A percentile compares a stretch with the other conserved stretches of the same genome.
phyloP scores from a whole-genome alignment of 2,888 invertebrate species.

The Drosophila anomalata region DNA sequence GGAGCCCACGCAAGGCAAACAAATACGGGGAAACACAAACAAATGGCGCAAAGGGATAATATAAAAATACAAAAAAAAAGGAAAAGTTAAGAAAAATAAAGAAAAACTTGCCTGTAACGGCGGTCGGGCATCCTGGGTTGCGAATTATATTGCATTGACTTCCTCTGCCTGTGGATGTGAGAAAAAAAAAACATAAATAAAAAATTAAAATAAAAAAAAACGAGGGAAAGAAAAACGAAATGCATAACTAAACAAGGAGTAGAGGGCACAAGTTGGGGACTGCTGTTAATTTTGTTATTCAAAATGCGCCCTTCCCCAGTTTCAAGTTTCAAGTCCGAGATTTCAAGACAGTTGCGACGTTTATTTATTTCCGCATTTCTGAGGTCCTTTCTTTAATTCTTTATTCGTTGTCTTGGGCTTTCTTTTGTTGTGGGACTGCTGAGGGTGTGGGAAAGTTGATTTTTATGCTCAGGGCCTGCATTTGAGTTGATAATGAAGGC shows the following conservation, averaged over 20 bases:
- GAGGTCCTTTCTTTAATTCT: conserved; percentile 56
- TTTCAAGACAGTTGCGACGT: conserved; percentile 71
- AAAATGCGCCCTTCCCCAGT: conserved; percentile 71
- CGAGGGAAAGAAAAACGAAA: conserved; percentile 42
- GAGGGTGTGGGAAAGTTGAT: conserved; percentile 53
- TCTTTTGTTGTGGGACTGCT: conserved; percentile 61
- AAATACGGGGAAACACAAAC: conserved; percentile 40
- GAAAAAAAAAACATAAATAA: conserved; percentile 50
- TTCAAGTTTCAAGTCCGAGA: conserved; percentile 46
- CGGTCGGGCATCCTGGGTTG: conserved; percentile 36
- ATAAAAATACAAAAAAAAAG: conserved; percentile 17
- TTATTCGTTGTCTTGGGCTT: conserved; percentile 48
- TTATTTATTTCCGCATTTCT: conserved; percentile 83
- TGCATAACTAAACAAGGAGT: conserved; percentile 66
- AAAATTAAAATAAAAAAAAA: conserved; percentile 56
- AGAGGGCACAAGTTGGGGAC: conserved; percentile 20
- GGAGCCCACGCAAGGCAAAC: conserved; percentile 52
- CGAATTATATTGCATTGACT: conserved; percentile 42
- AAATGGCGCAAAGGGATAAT: conserved; percentile 27
- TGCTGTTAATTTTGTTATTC: conserved; percentile 83
- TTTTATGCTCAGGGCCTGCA: conserved; percentile 61
- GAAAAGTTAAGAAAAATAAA: conserved; percentile 21
- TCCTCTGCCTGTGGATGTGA: conserved; percentile 55
- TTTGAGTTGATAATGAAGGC: conserved; percentile 60
- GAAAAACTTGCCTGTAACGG: conserved; percentile 62